Base-by-base conservation (phyloP, 2,797 vertebrate genomes). In the Macropodus opercularis region DNA sequence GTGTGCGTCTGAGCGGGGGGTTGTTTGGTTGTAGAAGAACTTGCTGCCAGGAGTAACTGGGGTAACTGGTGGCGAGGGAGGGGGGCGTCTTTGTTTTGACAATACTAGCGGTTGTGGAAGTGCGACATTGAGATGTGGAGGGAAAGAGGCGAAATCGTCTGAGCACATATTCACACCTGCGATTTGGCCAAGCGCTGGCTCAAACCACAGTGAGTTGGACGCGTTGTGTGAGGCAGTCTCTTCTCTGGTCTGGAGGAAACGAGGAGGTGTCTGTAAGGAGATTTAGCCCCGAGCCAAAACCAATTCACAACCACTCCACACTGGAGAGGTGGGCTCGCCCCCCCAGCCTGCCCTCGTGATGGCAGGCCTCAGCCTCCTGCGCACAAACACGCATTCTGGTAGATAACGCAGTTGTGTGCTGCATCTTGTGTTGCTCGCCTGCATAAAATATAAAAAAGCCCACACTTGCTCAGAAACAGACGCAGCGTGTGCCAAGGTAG, bases 291-390 rank as follows among this genome's bases (percentile, higher is more conserved):
- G 54, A 82, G 87, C 87, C 85, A 88, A 88, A 88, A 90, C 75
- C 85, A 88, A 85, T 89, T 85, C 87, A 87, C 73, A 87, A 73
- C 47, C 88, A 86, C 87, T 91, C 77, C 77, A 86, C 75, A 64
- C 56, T 86, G 73, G 81, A 90, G 87, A 87, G 85, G 76, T n/a
- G 79, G 84, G 77, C 82, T 87, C 73, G 85, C 80, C 74, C 85
- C 75, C 66, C 69, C 70, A 76, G 85, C 85, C 80, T 87, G 79
- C 72, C 84, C 82, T 79, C 11, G 9, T 60, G 8, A 76, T 72
- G 77, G 78, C 79, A 76, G 75, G 62, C 60, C 66, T 40, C 65
- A 83, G 69, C 66, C 42, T 75, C 65, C 52, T 52, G 58, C 69
- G 43, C 58, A 56, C 38, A 50, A 46, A 55, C 53, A 53, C 38